Base-by-base conservation (phyloP, 1,140 invertebrate genomes). In the Scaptodrosophila lebanonensis region DNA sequence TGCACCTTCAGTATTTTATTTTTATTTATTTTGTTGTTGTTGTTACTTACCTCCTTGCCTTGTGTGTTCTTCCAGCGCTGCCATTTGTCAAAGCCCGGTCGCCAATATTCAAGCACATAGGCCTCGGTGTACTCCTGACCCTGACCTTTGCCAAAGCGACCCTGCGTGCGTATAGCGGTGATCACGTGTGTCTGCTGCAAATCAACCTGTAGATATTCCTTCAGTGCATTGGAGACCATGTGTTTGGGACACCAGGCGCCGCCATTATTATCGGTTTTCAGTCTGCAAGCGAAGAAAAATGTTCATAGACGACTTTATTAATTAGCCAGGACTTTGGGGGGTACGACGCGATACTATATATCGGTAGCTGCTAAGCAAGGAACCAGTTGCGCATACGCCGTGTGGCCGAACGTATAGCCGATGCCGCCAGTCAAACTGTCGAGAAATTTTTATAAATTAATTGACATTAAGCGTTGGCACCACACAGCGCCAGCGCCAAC, bases 191-290 rank as follows among this genome's bases (percentile, higher is more conserved):
- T 90, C 38, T 88, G 88, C 43, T 91, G 90, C 29, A 98, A 88
- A 83, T 97, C 93, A 40, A 98, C 92, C 89, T 98, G 94, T 16
- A 98, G 88, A 90, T 94, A 98, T 87, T 98, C 97, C 20, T 92
- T 92, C 1, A 92, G 90, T 49, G 95, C 93, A 33, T 93, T 91
- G n/a, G 93, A 95, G 40, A 98, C 93, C 88, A 95, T 93, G 40
- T 92, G 90, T 77, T 93, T 92, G 2, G 97, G 97, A 89, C 97
- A 98, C 97, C 97, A 98, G 0, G 97, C 97, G 20, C 97, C 97
- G 36, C 96, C 95, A 71, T 94, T 93, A 67, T 92, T 92, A 87
- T 98, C 95, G 66, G 92, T 92, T 70, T 94, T 91, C 71, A 98
- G 90, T 88, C 97, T 98, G 89, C 4, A 56, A 84, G 62, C n/a